Base-by-base conservation (phyloP, 2,113 vertebrate genomes). In the Lamprotornis superbus region DNA sequence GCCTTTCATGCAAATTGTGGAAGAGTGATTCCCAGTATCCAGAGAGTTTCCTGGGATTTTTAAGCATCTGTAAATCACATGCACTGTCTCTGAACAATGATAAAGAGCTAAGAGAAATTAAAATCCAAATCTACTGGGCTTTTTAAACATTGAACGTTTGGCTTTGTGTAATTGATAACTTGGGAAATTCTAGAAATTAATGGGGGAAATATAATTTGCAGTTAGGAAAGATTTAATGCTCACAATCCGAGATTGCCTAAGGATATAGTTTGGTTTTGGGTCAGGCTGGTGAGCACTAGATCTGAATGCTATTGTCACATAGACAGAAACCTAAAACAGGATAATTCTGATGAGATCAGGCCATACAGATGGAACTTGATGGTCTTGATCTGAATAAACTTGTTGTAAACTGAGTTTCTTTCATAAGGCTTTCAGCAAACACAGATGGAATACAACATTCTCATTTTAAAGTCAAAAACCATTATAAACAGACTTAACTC, bases 141-240 rank as follows among this genome's bases (percentile, higher is more conserved):
- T 95, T 91, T 93, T 31, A 39, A 55, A 35, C 27, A 80, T 16
- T 47, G 81, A 94, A 85, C 30, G 5, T 73, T 94, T 76, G 53
- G 37, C 74, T 90, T 87, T 49, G 40, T 89, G 50, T 91, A 93
- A 95, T 89, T 91, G 77, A 64, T 87, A 73, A 71, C 87, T 80
- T 91, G 55, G 90, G 93, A 89, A 84, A 94, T 95, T 88, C 67
- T 55, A 73, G 37, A 95, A 93, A 94, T 96, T 95, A 97, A 95
- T 84, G 93, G 81, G 76, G 93, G 74, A 89, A 89, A 56, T 61
- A 87, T 44, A n/a, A 92, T 83, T 94, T 93, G 87, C 65, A 50
- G 69, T 95, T 73, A 84, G 74, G 67, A 87, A 93, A 71, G 65
- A 89, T 83, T 87, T 82, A 89, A 81, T 73, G 70, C 69, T 95